phyloP scores from a whole-genome alignment of 2,888 invertebrate genomes.

The Dugesia japonica region DNA sequence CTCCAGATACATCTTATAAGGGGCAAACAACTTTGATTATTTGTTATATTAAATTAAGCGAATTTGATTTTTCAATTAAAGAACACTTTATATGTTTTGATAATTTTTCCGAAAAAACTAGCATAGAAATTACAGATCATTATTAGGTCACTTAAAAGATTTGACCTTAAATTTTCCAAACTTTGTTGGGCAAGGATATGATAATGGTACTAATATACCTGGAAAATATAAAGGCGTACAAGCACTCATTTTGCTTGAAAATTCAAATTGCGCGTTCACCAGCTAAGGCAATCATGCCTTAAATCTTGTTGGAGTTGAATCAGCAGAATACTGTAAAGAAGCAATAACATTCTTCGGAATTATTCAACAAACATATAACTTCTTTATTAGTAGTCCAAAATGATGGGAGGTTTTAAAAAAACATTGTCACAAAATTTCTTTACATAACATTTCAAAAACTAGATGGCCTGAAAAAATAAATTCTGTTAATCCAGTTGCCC shows the following conservation, averaged over 20 bases:
- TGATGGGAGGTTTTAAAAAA: background rate
- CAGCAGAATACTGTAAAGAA: background rate
- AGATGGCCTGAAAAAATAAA: conserved; percentile 3
- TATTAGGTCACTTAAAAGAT: background rate
- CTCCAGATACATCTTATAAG: background rate
- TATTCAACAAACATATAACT: background rate
- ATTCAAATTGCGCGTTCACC: background rate
- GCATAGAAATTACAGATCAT: background rate
- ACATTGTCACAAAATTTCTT: background rate
- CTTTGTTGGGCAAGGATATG: background rate
- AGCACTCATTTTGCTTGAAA: background rate
- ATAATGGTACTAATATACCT: background rate
- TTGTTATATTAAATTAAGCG: too few relatives aligned
- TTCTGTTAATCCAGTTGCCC: background rate
- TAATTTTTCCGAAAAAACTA: too few relatives aligned
- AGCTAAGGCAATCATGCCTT: background rate
- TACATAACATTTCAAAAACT: background rate
- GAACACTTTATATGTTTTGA: too few relatives aligned
- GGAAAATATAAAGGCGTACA: background rate
- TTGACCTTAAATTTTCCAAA: background rate
- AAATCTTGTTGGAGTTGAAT: too few relatives aligned
- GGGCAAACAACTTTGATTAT: background rate
- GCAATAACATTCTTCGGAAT: conserved; percentile 14
- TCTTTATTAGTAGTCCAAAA: background rate
- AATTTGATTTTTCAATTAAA: too few relatives aligned